phyloP scores from a whole-genome alignment of 2,797 vertebrate genomes.

The Halcyon leucocephala region DNA sequence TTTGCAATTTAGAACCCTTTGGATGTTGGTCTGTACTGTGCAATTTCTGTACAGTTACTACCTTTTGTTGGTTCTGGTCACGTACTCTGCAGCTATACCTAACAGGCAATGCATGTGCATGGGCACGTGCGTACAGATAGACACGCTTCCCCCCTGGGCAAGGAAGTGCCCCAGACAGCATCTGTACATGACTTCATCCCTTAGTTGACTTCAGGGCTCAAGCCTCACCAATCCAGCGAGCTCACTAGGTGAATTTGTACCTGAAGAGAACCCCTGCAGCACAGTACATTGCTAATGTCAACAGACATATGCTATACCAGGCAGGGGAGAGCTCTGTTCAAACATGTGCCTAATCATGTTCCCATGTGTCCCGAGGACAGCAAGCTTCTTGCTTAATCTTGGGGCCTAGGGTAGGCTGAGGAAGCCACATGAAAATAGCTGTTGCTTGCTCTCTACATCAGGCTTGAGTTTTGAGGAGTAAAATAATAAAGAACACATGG shows the following conservation, averaged over 20 bases:
- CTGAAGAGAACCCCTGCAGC: neutral
- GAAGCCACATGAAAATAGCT: constrained; percentile 11
- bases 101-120: neutral
- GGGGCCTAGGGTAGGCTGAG: neutral
- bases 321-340: neutral
- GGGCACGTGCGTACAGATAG: rapidly evolving
- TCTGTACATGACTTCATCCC: neutral
- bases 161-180: neutral
- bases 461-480: constrained; percentile 23
- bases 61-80: neutral
- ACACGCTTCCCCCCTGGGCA: rapidly evolving
- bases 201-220: neutral
- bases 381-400: neutral
- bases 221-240: rapidly evolving
- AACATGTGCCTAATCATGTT: rapidly evolving
- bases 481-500: constrained; percentile 50
- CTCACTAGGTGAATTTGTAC: neutral
- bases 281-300: neutral
- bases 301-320: neutral
- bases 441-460: neutral
- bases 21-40: rapidly evolving
- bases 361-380: neutral
- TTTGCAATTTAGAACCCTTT: neutral
- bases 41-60: neutral
- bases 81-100: neutral